phyloP scores from a whole-genome alignment of 2,888 invertebrate species.

The Tupiocoris notatus region DNA sequence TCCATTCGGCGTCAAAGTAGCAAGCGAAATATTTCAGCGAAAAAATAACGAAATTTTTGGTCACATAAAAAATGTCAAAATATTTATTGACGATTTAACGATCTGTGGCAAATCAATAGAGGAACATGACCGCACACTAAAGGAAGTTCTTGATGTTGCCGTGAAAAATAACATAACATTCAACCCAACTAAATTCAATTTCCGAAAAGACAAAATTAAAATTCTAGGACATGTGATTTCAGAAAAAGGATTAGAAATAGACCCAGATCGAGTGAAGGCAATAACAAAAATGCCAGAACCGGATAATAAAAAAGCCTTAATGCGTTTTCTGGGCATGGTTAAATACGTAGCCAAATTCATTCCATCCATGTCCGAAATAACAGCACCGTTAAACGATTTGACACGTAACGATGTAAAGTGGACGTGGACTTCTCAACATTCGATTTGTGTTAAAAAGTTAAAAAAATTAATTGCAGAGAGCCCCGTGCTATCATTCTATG shows the following conservation, averaged over 20 bases:
- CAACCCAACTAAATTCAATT: neutral
- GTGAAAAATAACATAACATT: conserved; percentile 3
- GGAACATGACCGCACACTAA: neutral
- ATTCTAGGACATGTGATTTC: neutral
- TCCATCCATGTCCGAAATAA: no score
- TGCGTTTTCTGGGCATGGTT: no score
- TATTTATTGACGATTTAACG: neutral
- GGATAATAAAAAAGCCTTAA: no score
- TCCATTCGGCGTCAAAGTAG: neutral
- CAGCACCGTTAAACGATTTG: neutral
- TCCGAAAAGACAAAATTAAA: neutral
- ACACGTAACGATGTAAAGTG: no score
- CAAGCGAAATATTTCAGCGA: neutral
- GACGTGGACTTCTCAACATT: no score
- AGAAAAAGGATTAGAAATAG: neutral
- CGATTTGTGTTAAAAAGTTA: no score
- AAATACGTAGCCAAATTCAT: no score
- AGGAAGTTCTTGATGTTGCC: neutral
- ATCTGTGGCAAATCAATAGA: neutral
- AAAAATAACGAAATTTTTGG: neutral
- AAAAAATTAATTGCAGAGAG: no score
- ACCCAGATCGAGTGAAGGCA: no score
- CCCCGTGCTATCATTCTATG: no score
- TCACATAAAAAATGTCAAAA: neutral
- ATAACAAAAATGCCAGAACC: no score